These are phyloP conservation scores for Daboia siamensis DNA, from an alignment of 2,113 vertebrate genomes.

Conservation along the genomic window DNA sequence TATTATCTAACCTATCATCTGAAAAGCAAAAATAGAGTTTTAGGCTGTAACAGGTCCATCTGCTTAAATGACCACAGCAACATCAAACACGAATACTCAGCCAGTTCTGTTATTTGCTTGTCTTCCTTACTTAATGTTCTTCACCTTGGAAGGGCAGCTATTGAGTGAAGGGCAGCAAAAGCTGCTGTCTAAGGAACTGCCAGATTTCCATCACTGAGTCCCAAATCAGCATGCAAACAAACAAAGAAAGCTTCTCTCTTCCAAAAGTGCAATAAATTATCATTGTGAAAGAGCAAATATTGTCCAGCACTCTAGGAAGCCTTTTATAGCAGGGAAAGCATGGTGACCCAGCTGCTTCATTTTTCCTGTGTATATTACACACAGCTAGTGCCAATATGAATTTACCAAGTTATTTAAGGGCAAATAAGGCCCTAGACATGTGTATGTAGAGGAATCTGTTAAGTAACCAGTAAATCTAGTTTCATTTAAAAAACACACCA, in stretches of 20 bases:
- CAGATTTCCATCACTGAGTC: neutral
- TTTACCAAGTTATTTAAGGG: neutral
- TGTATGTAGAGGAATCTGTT: neutral
- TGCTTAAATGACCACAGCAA: neutral
- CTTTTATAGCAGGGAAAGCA: neutral
- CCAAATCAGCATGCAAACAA: slow-evolving; percentile 8
- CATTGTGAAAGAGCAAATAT: neutral
- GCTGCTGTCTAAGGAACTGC: neutral
- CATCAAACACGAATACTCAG: neutral
- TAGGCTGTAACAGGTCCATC: neutral
- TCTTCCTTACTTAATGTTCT: slow-evolving; percentile 2
- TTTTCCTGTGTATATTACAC: neutral
- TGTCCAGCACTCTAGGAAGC: neutral
- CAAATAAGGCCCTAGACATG: neutral
- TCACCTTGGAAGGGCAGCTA: neutral
- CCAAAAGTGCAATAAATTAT: neutral
- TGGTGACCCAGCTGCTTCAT: neutral
- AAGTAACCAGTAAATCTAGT: neutral
- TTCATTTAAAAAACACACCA: neutral
- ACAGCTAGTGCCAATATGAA: neutral
- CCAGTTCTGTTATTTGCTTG: slow-evolving; percentile 3
- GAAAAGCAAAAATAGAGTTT: neutral
- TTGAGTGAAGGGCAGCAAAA: slow-evolving; percentile 9
- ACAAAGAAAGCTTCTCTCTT: neutral
- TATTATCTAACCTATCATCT: neutral